Base-by-base conservation (phyloP, 2,888 invertebrate species). In the Plemyria rubiginata region DNA sequence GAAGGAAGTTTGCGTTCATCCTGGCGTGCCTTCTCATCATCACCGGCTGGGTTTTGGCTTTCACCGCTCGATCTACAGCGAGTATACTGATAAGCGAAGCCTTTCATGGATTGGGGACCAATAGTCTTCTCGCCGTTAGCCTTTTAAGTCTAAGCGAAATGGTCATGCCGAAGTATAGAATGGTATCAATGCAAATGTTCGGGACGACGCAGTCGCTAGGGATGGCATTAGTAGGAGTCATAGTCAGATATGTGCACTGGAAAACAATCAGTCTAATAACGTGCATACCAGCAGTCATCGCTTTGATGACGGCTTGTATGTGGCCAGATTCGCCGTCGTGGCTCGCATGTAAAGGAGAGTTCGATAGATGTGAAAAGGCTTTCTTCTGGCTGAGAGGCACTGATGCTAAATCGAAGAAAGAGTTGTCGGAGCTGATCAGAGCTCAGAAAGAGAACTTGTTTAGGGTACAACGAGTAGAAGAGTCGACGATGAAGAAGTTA, bases 291-390 rank as follows among this genome's bases (percentile, higher is more conserved):
- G 46, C 61, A 40, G 11, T 66, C 0, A 6, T 67, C 11, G 68
- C 69, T 4, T 48, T 66, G 3, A 1, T 61, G 7, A 62, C 54
- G 2, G 57, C 62, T 1, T 63, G 41, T 32, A 38, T 58, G 7
- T 73, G 70, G 70, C 70, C 71, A 2, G 70, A 73, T 15, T 70
- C 71, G 2, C 73, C 71, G 5, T 46, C 50, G 0, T 73, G 71
- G 71, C 49, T 71, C 2, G 73, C 71, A 8, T 70, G 46, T n/a
- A 71, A 62, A 63, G 69, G 66, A 5, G 41, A 70, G 22, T 65
- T 62, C 15, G 61, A 66, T 7, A 54, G 62, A 54, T 68, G 70
- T 54, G 65, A 70, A 22, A 46, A 59, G 36, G 54, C 65, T 0
- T 73, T 73, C 11, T 29, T 36, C 13, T 70, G 68, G 70, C 22